A percentile compares a stretch with the other conserved stretches of the same genome.
These are phyloP conservation scores for Dolomedes plantarius DNA, from an alignment of 2,888 invertebrate genomes.

Conservation along the genomic window DNA sequence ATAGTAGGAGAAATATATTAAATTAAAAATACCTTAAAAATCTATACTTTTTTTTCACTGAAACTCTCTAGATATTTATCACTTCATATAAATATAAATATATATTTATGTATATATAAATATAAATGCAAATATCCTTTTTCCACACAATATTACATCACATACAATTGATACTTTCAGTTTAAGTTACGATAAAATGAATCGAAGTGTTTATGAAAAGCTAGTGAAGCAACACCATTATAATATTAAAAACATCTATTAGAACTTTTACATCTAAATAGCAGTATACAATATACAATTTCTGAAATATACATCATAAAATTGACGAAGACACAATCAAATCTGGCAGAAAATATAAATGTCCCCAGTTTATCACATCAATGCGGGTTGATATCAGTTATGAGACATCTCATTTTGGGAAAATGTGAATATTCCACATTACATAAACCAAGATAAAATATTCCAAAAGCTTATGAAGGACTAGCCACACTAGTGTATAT, in stretches of 20 bases:
- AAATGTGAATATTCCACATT: no score
- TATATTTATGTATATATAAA: conserved; percentile 2
- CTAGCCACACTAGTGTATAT: no score
- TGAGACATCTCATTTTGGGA: no score
- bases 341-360: not conserved
- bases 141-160: no score
- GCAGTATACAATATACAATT: not conserved
- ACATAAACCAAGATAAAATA: no score
- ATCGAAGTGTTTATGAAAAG: not conserved
- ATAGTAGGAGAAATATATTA: not conserved
- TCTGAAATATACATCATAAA: not conserved
- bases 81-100: not conserved
- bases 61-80: not conserved
- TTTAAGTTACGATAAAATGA: not conserved
- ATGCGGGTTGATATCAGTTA: no score
- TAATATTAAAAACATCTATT: not conserved
- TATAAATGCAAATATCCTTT: conserved; percentile 1
- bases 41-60: not conserved
- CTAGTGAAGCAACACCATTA: not conserved
- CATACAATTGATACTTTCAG: no score
- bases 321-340: not conserved
- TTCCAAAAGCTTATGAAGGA: no score
- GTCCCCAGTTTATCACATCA: no score
- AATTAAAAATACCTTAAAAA: not conserved
- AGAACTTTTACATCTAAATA: not conserved